Base-by-base conservation (phyloP, 1,140 invertebrate species). In the Euura saliciscinereae region DNA sequence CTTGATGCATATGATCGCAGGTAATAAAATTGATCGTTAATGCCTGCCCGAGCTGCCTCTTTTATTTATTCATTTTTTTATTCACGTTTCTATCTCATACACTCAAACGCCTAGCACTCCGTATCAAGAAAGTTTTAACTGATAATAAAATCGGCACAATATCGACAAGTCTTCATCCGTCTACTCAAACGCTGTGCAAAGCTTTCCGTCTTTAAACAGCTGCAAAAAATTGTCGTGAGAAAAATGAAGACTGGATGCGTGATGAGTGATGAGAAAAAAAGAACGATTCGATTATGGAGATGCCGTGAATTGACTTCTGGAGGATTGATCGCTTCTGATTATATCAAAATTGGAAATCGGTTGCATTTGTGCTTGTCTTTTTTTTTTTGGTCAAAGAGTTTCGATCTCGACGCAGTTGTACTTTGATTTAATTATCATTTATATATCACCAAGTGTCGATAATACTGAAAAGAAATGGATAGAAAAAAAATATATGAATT, bases 1-100 rank as follows among this genome's bases (percentile, higher is more conserved):
- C 51, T 28, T 28, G 28, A 59, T n/a, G 51, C 13, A 59, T 59
- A n/a, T 59, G 11, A 72, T 28, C 66, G 65, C 65, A 44, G 65
- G 66, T 72, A 72, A 68, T 67, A 67, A 46, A 68, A 73, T 73
- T 66, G 72, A 73, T 73, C 72, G 43, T 66, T 73, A 44, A 69
- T 65, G 68, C 72, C 72, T 73, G 67, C 72, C 68, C 72, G 72
- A 73, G 66, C 72, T 73, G 72, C 72, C 72, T 69, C 72, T 73
- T 65, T 73, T 46, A 28, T 28, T 28, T 28, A n/a, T 28, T 28
- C 1, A 28, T 28, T 28, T 28, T 28, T 28, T 28, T 1, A 28
- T 28, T 28, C 1, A 28, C 28, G 28, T 28, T 28, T 28, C 28
- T 28, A 59, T 51, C 66, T 73, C 72, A 73, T 59, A 64, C 68